phyloP scores from a whole-genome alignment of 2,113 vertebrate genomes.

The Trochalopteron elliotii region DNA sequence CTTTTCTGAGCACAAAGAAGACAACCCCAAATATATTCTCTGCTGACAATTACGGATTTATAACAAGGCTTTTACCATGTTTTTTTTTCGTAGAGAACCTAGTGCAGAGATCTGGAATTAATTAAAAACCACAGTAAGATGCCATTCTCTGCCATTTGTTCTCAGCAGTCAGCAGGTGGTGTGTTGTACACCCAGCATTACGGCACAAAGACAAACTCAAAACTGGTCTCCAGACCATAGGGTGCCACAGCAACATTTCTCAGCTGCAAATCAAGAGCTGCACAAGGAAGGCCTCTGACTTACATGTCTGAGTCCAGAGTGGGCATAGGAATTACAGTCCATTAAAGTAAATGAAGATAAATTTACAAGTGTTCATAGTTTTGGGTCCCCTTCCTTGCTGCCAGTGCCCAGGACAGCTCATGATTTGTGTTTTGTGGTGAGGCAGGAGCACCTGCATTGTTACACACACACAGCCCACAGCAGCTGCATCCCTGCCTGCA shows the following conservation, averaged over 20 bases:
- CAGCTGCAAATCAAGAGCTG: not conserved
- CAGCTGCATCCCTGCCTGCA: not conserved
- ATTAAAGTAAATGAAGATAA: not conserved
- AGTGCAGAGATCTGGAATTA: not conserved
- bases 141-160: not conserved
- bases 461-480: not conserved
- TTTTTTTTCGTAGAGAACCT: not conserved
- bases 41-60: not conserved
- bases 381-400: not conserved
- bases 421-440: not conserved
- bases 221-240: not conserved
- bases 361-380: not conserved
- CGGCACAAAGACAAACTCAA: accelerated
- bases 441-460: not conserved
- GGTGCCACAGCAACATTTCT: not conserved
- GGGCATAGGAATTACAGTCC: not conserved
- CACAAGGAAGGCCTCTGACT: not conserved
- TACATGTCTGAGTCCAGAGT: not conserved
- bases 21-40: not conserved
- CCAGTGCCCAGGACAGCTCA: not conserved
- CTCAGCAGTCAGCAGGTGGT: not conserved
- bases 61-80: not conserved
- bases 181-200: not conserved
- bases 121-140: not conserved
- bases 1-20: not conserved